Base-by-base conservation (phyloP, 1,140 invertebrate genomes). In the Harpegnathos saltator region DNA sequence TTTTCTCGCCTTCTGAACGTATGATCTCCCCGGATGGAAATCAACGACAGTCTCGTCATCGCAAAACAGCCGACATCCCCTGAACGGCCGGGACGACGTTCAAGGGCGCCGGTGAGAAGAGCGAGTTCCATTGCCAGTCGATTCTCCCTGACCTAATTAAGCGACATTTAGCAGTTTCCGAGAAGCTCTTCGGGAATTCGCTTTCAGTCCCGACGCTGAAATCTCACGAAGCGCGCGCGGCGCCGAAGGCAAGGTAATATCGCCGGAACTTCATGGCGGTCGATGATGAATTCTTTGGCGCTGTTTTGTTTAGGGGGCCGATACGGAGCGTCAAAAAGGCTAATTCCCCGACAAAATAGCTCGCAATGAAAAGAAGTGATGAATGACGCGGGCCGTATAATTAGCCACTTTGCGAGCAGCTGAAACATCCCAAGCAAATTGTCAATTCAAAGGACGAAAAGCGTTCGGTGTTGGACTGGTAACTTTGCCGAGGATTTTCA, bases 71-170 rank as follows among this genome's bases (percentile, higher is more conserved):
- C 17, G 29, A 68, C 19, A 54, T 12, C 14, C 24, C 14, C 38
- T 9, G 19, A 54, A 54, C 19, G 44, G 14, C 69, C 33, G 17
- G 22, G 33, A 58, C 66, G 52, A 5, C 24, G n/a, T 80, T 80
- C 65, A 80, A 80, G 75, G 52, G 17, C 24, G 1, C 69, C 52
- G 7, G 54, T 26, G 52, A 38, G 26, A 68, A 78, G n/a, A n/a
- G 17, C 24, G 12, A 24, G 17, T 69, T 69, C 17, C 62, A 78
- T 24, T 68, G 3, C 17, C 22, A 78, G 52, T 80, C 75, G 33
- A 80, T 68, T 78, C 63, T 68, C 63, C 52, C 50, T 78, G 63
- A 78, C 75, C 63, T 78, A 62, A 58, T 78, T 78, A 68, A 56
- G 38, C 33, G 33, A 78, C 22, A 56, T 58, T 78, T 69, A 69